Conservation (phyloP, 2,888 invertebrate species). For the Standfussiana lucernea region DNA sequence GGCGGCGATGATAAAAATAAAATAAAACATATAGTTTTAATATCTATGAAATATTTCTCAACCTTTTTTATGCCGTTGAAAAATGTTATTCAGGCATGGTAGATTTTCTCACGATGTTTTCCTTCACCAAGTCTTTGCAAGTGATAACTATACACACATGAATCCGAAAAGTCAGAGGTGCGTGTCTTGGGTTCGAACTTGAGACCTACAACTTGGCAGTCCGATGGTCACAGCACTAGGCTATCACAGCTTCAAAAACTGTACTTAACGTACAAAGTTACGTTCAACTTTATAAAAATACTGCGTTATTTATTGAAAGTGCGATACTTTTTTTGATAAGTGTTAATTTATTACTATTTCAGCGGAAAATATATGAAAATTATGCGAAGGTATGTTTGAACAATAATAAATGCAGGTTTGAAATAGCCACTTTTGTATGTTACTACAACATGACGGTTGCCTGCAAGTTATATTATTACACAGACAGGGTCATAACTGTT, state of each 20-base stretch:
- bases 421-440: conserved; percentile 31
- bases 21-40: background rate
- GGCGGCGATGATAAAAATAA: background rate
- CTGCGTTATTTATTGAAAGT: background rate
- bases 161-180: no score
- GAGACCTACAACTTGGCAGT: no score
- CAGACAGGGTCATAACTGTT: conserved; percentile 27
- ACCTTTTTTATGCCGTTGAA: no score
- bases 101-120: no score
- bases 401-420: conserved; percentile 33
- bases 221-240: no score
- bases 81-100: no score
- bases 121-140: no score
- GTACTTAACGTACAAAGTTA: no score
- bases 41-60: no score
- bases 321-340: conserved; percentile 23
- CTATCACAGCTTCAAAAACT: no score
- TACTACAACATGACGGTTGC: conserved; percentile 8
- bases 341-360: conserved; percentile 16
- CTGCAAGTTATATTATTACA: conserved; percentile 2
- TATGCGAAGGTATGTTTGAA: conserved; percentile 26
- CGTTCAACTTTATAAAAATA: background rate
- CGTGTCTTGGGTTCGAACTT: no score
- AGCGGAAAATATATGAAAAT: conserved; percentile 35
- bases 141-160: no score